Conservation (phyloP, 2,888 invertebrate genomes). For the Gisinianus flammeolus region DNA sequence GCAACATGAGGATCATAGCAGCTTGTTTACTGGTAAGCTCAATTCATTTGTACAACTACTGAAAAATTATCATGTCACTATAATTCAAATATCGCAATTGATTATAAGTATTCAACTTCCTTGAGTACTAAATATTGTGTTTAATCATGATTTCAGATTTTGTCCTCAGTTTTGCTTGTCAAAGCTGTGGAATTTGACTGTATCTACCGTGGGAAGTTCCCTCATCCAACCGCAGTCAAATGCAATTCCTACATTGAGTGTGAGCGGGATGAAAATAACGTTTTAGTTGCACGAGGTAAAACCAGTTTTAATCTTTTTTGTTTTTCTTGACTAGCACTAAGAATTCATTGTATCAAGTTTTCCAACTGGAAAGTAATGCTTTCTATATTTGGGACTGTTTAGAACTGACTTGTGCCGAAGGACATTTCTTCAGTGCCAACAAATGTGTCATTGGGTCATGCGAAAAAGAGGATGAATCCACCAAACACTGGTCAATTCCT, state of each 20-base stretch:
- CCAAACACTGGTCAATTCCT: neutral
- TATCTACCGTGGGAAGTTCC: neutral
- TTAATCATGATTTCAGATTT: slow-evolving; percentile 9
- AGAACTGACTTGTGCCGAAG: neutral
- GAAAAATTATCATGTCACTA: too few species aligned
- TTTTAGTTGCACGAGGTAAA: neutral
- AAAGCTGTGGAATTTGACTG: slow-evolving; percentile 4
- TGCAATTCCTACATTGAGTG: neutral
- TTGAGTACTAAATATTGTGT: too few species aligned
- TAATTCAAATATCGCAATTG: too few species aligned
- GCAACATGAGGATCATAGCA: slow-evolving; percentile 29
- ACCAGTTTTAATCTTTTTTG: too few species aligned
- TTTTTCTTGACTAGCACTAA: too few species aligned
- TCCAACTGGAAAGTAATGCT: too few species aligned
- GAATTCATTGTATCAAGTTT: too few species aligned
- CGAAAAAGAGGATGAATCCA: neutral
- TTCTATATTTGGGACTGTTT: too few species aligned
- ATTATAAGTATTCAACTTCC: too few species aligned
- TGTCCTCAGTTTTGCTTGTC: slow-evolving; percentile 23
- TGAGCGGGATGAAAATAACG: neutral
- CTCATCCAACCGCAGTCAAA: slow-evolving; percentile 2
- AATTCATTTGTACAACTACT: slow-evolving; percentile 2
- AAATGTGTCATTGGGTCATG: neutral
- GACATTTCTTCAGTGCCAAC: neutral
- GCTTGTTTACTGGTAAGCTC: slow-evolving; percentile 17